Percentiles rank a stretch among this genome's conserved stretches.
Conservation (phyloP, 1,140 invertebrate genomes). For the Caligus rogercresseyi region DNA sequence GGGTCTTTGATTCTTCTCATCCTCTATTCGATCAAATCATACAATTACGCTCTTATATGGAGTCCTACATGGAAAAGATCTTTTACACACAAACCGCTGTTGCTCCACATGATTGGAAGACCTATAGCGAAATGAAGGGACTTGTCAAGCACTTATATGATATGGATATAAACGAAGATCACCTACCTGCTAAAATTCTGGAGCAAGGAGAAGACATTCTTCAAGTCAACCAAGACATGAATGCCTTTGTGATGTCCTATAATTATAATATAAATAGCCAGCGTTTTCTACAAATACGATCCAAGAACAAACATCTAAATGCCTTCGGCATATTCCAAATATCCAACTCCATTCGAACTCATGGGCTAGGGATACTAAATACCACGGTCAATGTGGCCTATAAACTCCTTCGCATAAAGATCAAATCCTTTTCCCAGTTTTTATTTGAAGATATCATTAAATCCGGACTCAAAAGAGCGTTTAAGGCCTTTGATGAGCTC, state of each 20-base stretch:
- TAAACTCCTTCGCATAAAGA: constrained; percentile 83
- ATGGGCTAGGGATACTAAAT: constrained; percentile 93
- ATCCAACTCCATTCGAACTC: constrained; percentile 91
- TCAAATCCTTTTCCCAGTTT: constrained; percentile 90
- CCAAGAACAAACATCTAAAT: constrained; percentile 83
- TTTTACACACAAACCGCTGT: constrained; percentile 97
- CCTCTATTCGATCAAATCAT: constrained; percentile 19
- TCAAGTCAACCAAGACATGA: constrained; percentile 92
- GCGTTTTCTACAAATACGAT: constrained; percentile 79
- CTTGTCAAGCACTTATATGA: constrained; percentile 70
- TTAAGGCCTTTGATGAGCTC: constrained; percentile 48
- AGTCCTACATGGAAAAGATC: constrained; percentile 79
- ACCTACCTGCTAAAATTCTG: constrained; percentile 84
- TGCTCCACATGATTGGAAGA: constrained; percentile 90
- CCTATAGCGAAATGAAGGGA: constrained; percentile 86
- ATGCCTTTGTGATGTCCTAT: constrained; percentile 83
- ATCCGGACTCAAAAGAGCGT: constrained; percentile 75
- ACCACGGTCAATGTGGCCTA: constrained; percentile 94
- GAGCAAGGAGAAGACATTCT: constrained; percentile 92
- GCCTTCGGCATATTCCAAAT: constrained; percentile 89
- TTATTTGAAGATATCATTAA: constrained; percentile 97
- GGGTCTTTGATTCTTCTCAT: constrained; percentile 24
- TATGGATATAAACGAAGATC: constrained; percentile 62
- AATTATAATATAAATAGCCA: constrained; percentile 94
- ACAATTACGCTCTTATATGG: constrained; percentile 42